A percentile compares a stretch with the other conserved stretches of the same genome.
Evolutionary conservation across 2,888 invertebrate genomes (phyloP).

Genomic region (Metacarcinus magister): DNA sequence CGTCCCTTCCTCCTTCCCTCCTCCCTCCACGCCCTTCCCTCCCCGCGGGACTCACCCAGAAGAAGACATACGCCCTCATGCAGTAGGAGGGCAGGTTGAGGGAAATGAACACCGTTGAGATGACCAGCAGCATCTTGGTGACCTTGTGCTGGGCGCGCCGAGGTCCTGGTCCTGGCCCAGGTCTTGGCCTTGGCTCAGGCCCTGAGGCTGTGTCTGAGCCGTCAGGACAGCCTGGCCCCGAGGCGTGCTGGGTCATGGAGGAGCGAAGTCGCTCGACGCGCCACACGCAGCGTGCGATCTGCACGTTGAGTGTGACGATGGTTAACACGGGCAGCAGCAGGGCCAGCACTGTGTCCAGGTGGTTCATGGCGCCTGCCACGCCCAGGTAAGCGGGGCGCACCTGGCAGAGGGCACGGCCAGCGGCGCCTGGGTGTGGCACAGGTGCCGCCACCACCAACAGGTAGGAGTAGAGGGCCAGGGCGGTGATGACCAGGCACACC

Average conservation of each 20-base stretch:
- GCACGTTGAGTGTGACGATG: conserved; percentile 89
- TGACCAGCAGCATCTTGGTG: conserved; percentile 92
- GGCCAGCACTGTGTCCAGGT: conserved; percentile 90
- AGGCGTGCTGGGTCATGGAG: conserved; percentile 87
- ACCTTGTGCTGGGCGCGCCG: conserved; percentile 84
- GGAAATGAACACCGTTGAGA: conserved; percentile 91
- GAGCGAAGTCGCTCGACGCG: conserved; percentile 77
- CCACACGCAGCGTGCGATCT: conserved; percentile 89
- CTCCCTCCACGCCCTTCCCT: background rate
- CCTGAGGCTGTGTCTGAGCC: background rate
- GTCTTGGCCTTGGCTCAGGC: background rate
- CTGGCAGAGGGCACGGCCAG: conserved; percentile 84
- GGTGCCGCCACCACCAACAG: conserved; percentile 86
- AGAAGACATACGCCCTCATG: conserved; percentile 88
- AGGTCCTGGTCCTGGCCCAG: background rate
- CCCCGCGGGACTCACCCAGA: conserved; percentile 86
- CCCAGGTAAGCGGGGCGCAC: conserved; percentile 85
- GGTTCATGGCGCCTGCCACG: conserved; percentile 88
- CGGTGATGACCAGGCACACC: conserved; percentile 86
- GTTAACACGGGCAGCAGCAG: conserved; percentile 90
- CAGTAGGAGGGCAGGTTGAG: conserved; percentile 92
- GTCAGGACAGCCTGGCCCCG: conserved; percentile 88
- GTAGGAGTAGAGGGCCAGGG: conserved; percentile 87
- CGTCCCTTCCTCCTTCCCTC: too few species aligned
- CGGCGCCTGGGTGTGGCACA: conserved; percentile 81